Conservation (phyloP, 2,797 vertebrate genomes). For the Eutrigla gurnardus region DNA sequence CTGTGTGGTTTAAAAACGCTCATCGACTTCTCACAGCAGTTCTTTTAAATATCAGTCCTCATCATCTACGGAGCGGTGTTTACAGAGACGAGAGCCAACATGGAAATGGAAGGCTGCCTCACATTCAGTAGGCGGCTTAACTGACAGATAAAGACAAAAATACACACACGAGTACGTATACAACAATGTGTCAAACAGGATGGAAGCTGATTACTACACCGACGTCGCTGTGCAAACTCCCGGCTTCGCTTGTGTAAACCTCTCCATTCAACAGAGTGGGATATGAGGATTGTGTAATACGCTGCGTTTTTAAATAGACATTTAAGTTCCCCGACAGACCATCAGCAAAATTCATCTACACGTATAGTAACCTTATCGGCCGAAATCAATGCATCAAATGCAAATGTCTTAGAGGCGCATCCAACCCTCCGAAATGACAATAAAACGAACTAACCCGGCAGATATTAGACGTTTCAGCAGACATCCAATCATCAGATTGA, state of each 20-base stretch:
- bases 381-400: conserved; percentile 19
- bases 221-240: neutral
- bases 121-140: conserved; percentile 38
- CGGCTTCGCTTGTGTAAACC: conserved; percentile 37
- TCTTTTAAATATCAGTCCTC: conserved; percentile 44
- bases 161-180: conserved; percentile 6
- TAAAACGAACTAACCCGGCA: conserved; percentile 5
- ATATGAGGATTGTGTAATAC: conserved; percentile 45
- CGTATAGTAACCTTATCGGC: conserved; percentile 4
- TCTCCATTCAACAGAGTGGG: conserved; percentile 25
- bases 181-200: conserved; percentile 22
- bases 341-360: conserved; percentile 35
- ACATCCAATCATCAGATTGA: conserved; percentile 31
- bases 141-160: conserved; percentile 43
- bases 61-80: conserved; percentile 18
- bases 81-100: conserved; percentile 30
- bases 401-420: neutral
- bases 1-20: conserved; percentile 29
- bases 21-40: neutral
- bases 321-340: neutral
- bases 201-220: neutral
- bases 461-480: conserved; percentile 25
- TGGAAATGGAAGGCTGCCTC: conserved; percentile 45
- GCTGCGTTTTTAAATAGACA: conserved; percentile 22
- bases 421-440: conserved; percentile 3